phyloP scores from a whole-genome alignment of 2,797 vertebrate genomes.

The Falco novaeseelandiae region DNA sequence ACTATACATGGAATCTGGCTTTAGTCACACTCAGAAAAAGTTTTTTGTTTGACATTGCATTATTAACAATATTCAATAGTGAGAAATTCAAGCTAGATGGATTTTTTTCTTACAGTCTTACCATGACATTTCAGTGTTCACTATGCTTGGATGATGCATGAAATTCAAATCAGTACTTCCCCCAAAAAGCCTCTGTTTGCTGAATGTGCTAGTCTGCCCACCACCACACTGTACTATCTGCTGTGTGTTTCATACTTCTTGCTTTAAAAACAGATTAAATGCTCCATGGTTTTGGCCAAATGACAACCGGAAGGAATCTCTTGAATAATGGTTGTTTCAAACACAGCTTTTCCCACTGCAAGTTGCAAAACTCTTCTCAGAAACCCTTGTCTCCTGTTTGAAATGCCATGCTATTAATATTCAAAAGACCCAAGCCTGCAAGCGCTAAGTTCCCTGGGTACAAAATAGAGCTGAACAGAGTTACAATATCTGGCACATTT shows the following conservation, averaged over 20 bases:
- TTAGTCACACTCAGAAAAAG: background rate
- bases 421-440: background rate
- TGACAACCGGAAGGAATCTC: background rate
- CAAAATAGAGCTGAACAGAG: background rate
- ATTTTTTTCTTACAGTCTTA: slow-evolving; percentile 1
- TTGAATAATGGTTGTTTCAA: background rate
- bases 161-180: slow-evolving; percentile 21
- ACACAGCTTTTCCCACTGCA: background rate
- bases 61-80: background rate
- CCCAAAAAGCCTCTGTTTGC: background rate
- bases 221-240: background rate
- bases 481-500: background rate
- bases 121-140: slow-evolving; percentile 14
- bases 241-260: background rate
- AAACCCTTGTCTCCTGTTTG: background rate
- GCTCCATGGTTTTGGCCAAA: background rate
- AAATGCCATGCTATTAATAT: background rate
- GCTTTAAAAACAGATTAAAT: background rate
- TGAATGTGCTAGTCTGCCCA: background rate
- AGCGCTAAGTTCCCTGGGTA: background rate
- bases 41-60: background rate
- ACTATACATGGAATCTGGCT: background rate
- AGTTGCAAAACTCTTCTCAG: background rate
- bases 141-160: background rate
- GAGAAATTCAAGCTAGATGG: slow-evolving; percentile 23